Evolutionary conservation across 1,140 invertebrate genomes (phyloP), one percentile per base, ranked within the genome.

Genomic region (Aphelenchoides avenae): DNA sequence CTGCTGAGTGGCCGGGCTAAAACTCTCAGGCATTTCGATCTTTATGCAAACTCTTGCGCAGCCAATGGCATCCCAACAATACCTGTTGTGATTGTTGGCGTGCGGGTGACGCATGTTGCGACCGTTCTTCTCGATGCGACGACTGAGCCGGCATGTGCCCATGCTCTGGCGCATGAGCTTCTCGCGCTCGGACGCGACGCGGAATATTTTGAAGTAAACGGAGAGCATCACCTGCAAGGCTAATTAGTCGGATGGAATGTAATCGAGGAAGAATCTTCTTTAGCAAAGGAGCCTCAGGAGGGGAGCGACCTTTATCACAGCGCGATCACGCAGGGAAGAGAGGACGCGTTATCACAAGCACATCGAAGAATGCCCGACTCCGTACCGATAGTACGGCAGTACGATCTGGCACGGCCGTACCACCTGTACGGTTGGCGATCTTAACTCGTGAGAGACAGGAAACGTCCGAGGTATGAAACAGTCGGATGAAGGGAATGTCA

Each of bases 201-300:
- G 74, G 56, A 75, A 75, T 33, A 75, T 75, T 73, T 77, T 77
- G 52, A 76, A 75, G 39, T 75, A 75, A 0, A 75, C 75, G 37
- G 53, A 75, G 0, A 75, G 52, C 73, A 75, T 75, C 11, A 75
- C 60, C 70, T 72, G 33, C 46, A 70, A 7, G n/a, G 22, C 24
- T 15, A 50, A 43, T 46, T 46, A 24, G 51, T 22, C 30, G 22
- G 7, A 26, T 31, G 27, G 11, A 20, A 46, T 49, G 42, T 50
- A 0, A 6, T n/a, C n/a, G 3, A 59, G 1, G 11, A 55, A 5
- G 56, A 33, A 18, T 56, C 9, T 42, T 26, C 26, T 55, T 11
- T 20, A 13, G 52, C 41, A 5, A 46, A 11, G 3, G 24, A 47
- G 15, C 34, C 18, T 36, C n/a, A 13, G 13, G 34, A 13, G 34